Evolutionary conservation across 2,113 vertebrate species (phyloP), one percentile per base, ranked within the genome.

Genomic region (Clarias batrachus): DNA sequence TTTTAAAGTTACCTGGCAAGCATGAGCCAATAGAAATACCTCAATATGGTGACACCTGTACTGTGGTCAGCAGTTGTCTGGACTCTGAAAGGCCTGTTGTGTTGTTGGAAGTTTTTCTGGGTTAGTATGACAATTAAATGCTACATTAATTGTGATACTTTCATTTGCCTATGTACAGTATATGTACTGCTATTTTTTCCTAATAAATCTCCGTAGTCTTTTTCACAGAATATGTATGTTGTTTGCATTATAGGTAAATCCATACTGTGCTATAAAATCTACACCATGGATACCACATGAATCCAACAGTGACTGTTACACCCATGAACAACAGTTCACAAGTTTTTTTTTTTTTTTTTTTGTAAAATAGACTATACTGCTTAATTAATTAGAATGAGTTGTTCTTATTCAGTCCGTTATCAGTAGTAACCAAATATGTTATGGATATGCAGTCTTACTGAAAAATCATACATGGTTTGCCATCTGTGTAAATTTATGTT

Each of bases 61-160:
- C 81, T 93, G 27, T 90, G 89, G 91, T 89, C 90, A 48, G 86
- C 91, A 30, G 87, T 91, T 85, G 89, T 85, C 52, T 95, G 93
- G 92, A 93, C 93, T 30, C 89, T 93, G 68, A 93, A 91, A 74
- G 92, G 94, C 41, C 84, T 95, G 33, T 88, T 95, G 85, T 94
- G 90, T 87, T 92, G 92, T 77, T 96, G 92, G 91, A 93, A 93
- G 90, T 94, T 94, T 89, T 91, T 95, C 5, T 96, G 94, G 95
- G 94, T 95, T 73, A 94, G 91, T 85, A 9, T 56, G 14, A 37
- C 1, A 37, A 37, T 37, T 37, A 37, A 37, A 37, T 25, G 63
- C 60, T 13, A 52, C 0, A 82, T 82, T 65, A 78, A 52, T 52
- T 57, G 1, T 59, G 4, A 33, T 79, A 12, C 6, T 33, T 16